Percentiles rank a stretch among this genome's conserved stretches.
Conservation (phyloP, 35 echinoderm and acorn worm genomes). For the Apostichopus parvimensis region DNA sequence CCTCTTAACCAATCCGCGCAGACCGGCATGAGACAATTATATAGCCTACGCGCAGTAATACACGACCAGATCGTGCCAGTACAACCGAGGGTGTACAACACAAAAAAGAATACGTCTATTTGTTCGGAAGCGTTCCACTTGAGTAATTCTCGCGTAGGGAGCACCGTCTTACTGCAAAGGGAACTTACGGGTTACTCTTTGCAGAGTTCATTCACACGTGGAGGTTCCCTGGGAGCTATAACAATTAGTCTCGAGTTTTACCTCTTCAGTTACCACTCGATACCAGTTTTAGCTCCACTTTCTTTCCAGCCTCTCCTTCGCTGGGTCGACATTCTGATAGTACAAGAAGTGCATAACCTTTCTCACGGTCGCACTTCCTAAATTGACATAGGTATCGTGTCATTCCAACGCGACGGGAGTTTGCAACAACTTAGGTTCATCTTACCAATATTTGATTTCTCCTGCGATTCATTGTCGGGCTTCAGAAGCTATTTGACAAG, state of each 20-base stretch:
- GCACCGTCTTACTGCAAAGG: neutral
- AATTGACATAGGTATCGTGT: conserved; percentile 8
- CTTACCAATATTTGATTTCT: conserved; percentile 31
- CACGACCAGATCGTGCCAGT: too few species aligned
- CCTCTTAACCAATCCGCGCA: neutral
- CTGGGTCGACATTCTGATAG: neutral
- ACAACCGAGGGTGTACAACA: neutral
- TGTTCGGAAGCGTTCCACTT: neutral
- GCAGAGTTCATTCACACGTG: neutral
- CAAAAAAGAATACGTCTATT: neutral
- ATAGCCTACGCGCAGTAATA: too few species aligned
- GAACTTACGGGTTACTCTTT: neutral
- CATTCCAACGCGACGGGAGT: conserved; percentile 38
- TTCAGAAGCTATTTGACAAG: conserved; percentile 27
- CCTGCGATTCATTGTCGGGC: neutral
- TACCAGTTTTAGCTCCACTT: neutral
- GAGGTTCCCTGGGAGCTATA: neutral
- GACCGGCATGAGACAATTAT: neutral
- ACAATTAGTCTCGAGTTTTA: conserved; percentile 6
- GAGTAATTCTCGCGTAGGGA: neutral
- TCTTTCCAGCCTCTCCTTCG: neutral
- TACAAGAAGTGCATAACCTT: neutral
- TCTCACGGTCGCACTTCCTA: conserved; percentile 40
- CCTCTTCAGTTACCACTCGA: conserved; percentile 1
- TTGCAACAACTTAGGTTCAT: conserved; percentile 6